Evolutionary conservation across 2,888 invertebrate species (phyloP), one percentile per base, ranked within the genome.

Genomic region (Lepidonotus clava): DNA sequence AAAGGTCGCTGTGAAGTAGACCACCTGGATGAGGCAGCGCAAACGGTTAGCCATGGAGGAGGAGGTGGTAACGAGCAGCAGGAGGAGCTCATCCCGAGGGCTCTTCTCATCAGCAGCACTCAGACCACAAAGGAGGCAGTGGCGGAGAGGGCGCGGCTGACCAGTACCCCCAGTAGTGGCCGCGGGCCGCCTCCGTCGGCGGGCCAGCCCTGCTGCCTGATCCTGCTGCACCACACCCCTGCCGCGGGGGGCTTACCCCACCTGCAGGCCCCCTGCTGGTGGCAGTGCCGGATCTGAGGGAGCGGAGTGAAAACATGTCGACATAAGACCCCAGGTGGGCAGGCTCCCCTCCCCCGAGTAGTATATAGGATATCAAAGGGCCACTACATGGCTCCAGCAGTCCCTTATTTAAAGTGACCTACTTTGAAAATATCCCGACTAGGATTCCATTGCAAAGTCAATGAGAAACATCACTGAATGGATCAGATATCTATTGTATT

Each of bases 1-100:
- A 18, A 24, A 80, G 53, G 98, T 95, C 0, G 98, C 98, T 0
- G 98, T 98, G 94, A 98, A 97, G 95, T 98, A 98, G n/a, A 98
- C 98, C 40, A 97, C 96, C 95, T 95, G 80, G 71, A 71, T 71
- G 71, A 38, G 71, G 71, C 71, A 71, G 71, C 71, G 71, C n/a
- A 71, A 88, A 85, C 46, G 80, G 80, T 80, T 80, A 80, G 80
- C 46, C n/a, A n/a, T n/a, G n/a, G n/a, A 28, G 51, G n/a, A 80
- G 76, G n/a, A 76, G 80, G 11, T 32, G 46, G 80, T 38, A 71
- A 34, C 14, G 36, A 38, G 71, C 14, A 38, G 71, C 11, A n/a
- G 38, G 71, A 71, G 34, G n/a, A 32, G n/a, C 36, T 18, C 38
- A 38, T 71, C 71, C 71, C 5, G 28, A 76, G 76, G 40, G 11